These are phyloP conservation scores for Meloe dianella DNA, from an alignment of 2,888 invertebrate species.

Conservation along the genomic window DNA sequence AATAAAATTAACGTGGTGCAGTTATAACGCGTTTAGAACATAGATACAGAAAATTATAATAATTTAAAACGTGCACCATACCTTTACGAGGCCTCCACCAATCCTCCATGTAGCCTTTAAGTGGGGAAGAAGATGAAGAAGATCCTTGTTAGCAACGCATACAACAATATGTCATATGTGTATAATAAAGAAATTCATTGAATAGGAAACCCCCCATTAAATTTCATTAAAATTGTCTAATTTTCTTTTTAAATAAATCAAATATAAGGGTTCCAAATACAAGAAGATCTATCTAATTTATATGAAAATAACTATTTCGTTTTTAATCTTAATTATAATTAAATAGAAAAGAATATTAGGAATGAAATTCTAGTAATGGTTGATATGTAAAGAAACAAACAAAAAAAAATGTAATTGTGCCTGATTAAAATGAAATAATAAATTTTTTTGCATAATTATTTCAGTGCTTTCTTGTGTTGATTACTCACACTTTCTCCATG, in stretches of 20 bases:
- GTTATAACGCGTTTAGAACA: conserved; percentile 24
- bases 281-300: conserved; percentile 18
- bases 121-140: conserved; percentile 80
- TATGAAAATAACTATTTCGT: too few relatives aligned
- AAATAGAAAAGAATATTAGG: conserved; percentile 10
- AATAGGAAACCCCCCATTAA: background rate
- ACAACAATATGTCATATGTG: conserved; percentile 44
- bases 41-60: conserved; percentile 4
- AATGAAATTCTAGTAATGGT: conserved; percentile 13
- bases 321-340: background rate
- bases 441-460: conserved; percentile 26
- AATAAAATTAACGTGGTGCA: conserved; percentile 20
- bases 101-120: conserved; percentile 98
- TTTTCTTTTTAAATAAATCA: background rate
- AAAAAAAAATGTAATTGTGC: conserved; percentile 23
- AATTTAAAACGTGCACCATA: conserved; percentile 55
- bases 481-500: conserved; percentile 56
- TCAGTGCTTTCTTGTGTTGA: conserved; percentile 35
- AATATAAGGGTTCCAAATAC: conserved; percentile 21
- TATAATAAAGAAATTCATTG: conserved; percentile 27
- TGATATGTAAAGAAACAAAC: background rate
- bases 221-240: background rate
- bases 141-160: conserved; percentile 66
- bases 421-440: conserved; percentile 42
- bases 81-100: conserved; percentile 98